Conservation (phyloP, 2,113 vertebrate genomes). For the Eonycteris spelaea region DNA sequence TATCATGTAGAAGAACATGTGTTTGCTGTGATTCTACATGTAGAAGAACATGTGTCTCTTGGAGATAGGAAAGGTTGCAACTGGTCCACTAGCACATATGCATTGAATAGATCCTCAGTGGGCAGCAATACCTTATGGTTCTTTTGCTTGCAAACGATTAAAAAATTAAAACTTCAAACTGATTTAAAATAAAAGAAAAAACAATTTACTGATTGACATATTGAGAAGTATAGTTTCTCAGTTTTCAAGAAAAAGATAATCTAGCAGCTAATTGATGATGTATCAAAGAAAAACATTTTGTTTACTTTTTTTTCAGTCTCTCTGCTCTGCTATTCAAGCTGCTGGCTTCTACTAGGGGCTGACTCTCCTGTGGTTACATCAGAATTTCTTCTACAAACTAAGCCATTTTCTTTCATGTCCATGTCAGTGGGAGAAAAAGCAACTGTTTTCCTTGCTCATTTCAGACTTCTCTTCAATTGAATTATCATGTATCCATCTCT, state of each 20-base stretch:
- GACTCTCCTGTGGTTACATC: background rate
- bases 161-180: background rate
- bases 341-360: background rate
- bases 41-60: background rate
- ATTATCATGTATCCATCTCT: background rate
- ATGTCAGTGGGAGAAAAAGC: background rate
- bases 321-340: background rate
- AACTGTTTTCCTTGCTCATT: background rate
- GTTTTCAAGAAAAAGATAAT: background rate
- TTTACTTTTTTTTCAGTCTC: background rate
- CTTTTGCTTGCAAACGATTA: background rate
- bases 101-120: background rate
- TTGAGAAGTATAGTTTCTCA: background rate
- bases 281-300: background rate
- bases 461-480: background rate
- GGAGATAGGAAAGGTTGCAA: background rate
- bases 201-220: background rate
- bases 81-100: background rate
- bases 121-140: background rate
- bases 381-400: background rate
- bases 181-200: background rate
- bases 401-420: background rate
- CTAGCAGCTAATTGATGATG: background rate
- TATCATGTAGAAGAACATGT: background rate
- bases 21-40: background rate